Evolutionary conservation across 2,797 vertebrate species (phyloP), one percentile per base, ranked within the genome.

Genomic region (Rhinogobio ventralis): DNA sequence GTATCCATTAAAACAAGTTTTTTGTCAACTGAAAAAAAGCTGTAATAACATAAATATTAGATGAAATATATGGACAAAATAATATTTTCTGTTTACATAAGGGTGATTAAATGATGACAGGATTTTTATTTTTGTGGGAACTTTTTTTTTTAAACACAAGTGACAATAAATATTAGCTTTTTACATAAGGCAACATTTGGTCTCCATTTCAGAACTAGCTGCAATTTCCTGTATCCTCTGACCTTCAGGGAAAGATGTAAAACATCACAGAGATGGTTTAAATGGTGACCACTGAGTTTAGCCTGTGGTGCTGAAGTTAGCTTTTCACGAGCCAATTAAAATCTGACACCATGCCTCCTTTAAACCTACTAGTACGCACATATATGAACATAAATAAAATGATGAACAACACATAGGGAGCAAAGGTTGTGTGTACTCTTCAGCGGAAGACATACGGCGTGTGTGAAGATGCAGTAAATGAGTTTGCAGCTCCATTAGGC

Each of bases 181-280:
- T 83, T 15, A 66, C 33, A 74, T 20, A 36, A 60, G 2, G n/a
- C 60, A 84, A 30, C 83, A 86, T 84, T 84, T 81, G 60, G 33
- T 78, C 72, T 19, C 23, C 23, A 81, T 84, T 84, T 84, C 30
- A 60, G 45, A 33, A 83, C 55, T 49, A 83, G 77, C 46, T 62
- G 30, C 77, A n/a, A 73, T 79, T 84, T 86, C 62, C 77, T 60
- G 55, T 28, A 20, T 46, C 55, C 78, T 74, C 20, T 81, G 46
- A 55, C 82, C 78, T 77, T 85, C 36, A 81, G 64, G 67, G 64
- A 69, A 86, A 73, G 82, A 83, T 68, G 80, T 85, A 87, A 88
- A 89, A 87, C 74, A 83, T 87, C 80, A 82, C 72, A 84, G 68
- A 67, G 71, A 57, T 71, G 53, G 78, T 60, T 75, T 78, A 87